Percentiles rank a stretch among this genome's conserved stretches.
These are phyloP conservation scores for Galerucella nymphaeae DNA, from an alignment of 2,888 invertebrate genomes.

Conservation along the genomic window DNA sequence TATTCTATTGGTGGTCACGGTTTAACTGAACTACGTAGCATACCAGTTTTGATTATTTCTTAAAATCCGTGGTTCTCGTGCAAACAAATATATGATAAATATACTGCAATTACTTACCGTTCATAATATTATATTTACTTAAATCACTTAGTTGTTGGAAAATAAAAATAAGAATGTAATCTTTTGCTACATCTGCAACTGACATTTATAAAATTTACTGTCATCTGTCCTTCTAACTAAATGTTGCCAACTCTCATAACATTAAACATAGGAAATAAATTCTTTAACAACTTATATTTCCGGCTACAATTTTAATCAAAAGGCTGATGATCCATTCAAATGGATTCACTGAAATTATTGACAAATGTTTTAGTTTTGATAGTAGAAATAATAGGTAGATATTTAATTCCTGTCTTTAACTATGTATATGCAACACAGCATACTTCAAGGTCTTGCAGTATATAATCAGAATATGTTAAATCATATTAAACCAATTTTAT, in stretches of 20 bases:
- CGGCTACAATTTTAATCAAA: too few relatives aligned
- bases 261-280: not conserved
- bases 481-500: too few relatives aligned
- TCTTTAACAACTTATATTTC: not conserved
- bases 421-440: not conserved
- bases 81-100: constrained; percentile 2
- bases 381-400: too few relatives aligned
- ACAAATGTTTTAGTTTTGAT: too few relatives aligned
- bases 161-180: constrained; percentile 8
- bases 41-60: not conserved
- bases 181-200: constrained; percentile 21
- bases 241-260: not conserved
- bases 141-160: not conserved
- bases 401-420: too few relatives aligned
- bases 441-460: not conserved
- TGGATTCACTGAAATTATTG: too few relatives aligned
- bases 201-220: constrained; percentile 13
- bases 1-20: constrained; percentile 3
- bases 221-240: not conserved
- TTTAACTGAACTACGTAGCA: constrained; percentile 19
- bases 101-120: constrained; percentile 6
- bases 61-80: not conserved
- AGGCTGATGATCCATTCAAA: too few relatives aligned
- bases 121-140: constrained; percentile 19
- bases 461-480: too few relatives aligned